Evolutionary conservation across 2,113 vertebrate species (phyloP).

Genomic region (Cryptomyrus ogoouensis): DNA sequence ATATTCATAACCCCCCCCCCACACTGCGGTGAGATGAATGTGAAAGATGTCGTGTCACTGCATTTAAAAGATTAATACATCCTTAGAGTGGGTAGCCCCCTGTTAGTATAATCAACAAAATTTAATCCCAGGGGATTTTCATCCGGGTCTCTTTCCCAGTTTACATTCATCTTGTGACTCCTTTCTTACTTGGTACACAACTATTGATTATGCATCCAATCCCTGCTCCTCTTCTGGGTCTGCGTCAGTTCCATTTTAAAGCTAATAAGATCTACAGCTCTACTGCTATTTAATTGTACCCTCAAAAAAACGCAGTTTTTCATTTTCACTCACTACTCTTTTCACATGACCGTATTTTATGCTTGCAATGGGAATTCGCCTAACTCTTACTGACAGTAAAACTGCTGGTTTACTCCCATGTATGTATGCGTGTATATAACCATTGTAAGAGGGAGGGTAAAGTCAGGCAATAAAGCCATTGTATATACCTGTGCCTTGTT

Average conservation of each 20-base stretch:
- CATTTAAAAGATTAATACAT: background rate
- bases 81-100: background rate
- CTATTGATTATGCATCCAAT: background rate
- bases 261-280: background rate
- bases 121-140: background rate
- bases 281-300: background rate
- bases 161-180: background rate
- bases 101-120: background rate
- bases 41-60: background rate
- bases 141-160: background rate
- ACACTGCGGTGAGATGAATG: background rate
- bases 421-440: background rate
- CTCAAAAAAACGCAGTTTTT: background rate
- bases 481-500: background rate
- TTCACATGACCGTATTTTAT: background rate
- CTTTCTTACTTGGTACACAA: background rate
- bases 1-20: background rate
- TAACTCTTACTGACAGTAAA: background rate
- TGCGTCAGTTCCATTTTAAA: background rate
- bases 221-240: background rate
- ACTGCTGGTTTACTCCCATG: background rate
- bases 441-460: background rate
- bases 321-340: background rate
- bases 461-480: background rate
- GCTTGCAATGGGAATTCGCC: background rate